phyloP scores from a whole-genome alignment of 92 coral and sea anemone species.

The Micromussa lordhowensis region DNA sequence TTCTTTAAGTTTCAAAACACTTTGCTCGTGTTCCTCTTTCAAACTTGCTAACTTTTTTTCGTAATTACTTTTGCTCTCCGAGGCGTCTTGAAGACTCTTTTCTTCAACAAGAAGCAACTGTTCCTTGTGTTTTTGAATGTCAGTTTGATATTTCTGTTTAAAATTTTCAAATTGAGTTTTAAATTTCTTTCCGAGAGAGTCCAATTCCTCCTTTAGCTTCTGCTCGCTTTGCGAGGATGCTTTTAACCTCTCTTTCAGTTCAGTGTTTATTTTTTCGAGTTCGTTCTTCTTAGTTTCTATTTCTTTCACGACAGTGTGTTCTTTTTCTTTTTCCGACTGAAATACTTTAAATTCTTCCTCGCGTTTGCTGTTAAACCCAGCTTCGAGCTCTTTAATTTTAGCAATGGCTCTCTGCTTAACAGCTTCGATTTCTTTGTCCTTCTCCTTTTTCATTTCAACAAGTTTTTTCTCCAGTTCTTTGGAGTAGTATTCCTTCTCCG shows the following conservation, averaged over 20 bases:
- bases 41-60: conserved; percentile 47
- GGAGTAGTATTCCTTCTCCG: conserved; percentile 88
- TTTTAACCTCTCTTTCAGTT: conserved; percentile 70
- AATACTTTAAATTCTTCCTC: conserved; percentile 81
- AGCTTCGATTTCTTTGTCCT: conserved; percentile 78
- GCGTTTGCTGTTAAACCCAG: conserved; percentile 59
- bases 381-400: conserved; percentile 64
- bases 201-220: conserved; percentile 62
- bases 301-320: conserved; percentile 41
- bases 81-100: conserved; percentile 52
- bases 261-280: conserved; percentile 68
- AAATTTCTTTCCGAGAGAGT: conserved; percentile 47
- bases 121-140: conserved; percentile 68
- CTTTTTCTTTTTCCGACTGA: conserved; percentile 78
- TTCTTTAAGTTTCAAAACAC: conserved; percentile 51
- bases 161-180: conserved; percentile 60
- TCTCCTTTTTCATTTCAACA: conserved; percentile 73
- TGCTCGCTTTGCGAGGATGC: conserved; percentile 60
- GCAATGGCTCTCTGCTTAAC: conserved; percentile 66
- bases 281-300: conserved; percentile 58
- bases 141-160: conserved; percentile 69
- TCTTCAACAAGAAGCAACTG: conserved; percentile 81
- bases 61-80: conserved; percentile 43
- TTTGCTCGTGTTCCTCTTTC: conserved; percentile 47
- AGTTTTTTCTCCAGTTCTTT: conserved; percentile 88